phyloP scores from a whole-genome alignment of 1,140 invertebrate genomes.

The Drosophila repleta region DNA sequence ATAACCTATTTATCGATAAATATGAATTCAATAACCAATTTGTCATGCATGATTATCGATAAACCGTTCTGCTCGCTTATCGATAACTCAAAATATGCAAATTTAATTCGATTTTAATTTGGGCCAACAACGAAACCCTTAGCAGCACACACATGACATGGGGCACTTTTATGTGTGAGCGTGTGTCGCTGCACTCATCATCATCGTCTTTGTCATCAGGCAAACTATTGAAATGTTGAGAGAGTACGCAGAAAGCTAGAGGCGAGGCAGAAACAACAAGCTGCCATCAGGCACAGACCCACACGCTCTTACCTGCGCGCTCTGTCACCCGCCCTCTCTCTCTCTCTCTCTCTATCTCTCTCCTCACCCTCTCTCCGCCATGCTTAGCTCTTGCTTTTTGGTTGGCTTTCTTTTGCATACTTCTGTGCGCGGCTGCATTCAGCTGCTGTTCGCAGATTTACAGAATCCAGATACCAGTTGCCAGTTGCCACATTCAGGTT shows the following conservation, averaged over 20 bases:
- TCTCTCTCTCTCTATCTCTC: background rate
- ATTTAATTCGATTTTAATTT: slow-evolving; percentile 83
- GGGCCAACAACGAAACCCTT: slow-evolving; percentile 27
- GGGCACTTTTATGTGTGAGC: background rate
- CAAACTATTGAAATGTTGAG: slow-evolving; percentile 62
- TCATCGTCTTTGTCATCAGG: slow-evolving; percentile 54
- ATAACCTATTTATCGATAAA: no score
- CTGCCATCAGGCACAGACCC: background rate
- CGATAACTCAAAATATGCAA: slow-evolving; percentile 61
- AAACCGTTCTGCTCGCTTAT: background rate
- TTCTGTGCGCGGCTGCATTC: slow-evolving; percentile 47
- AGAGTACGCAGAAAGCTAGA: background rate
- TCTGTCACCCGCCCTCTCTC: background rate
- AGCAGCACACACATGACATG: slow-evolving; percentile 3
- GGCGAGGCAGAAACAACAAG: slow-evolving; percentile 17
- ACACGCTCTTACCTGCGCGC: background rate
- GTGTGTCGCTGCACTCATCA: slow-evolving; percentile 24
- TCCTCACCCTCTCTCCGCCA: background rate
- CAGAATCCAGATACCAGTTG: slow-evolving; percentile 22
- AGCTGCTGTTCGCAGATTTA: slow-evolving; percentile 16
- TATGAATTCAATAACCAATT: no score
- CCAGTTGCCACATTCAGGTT: slow-evolving; percentile 23
- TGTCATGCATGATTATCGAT: no score
- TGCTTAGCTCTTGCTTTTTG: slow-evolving; percentile 10
- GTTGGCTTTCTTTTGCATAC: slow-evolving; percentile 49